Base-by-base conservation (phyloP, 2,888 invertebrate genomes). In the Agriopis aurantiaria region DNA sequence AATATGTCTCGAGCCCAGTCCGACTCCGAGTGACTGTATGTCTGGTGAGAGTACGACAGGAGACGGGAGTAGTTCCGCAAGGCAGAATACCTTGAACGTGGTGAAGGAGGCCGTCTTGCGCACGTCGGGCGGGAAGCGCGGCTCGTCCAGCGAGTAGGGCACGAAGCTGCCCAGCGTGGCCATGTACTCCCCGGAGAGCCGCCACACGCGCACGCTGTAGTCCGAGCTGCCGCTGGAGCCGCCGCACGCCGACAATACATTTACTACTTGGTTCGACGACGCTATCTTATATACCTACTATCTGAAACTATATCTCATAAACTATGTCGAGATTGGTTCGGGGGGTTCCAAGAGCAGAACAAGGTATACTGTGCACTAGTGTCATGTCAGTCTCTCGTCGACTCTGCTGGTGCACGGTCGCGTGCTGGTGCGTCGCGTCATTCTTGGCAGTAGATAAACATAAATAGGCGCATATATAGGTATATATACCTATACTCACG, bases 121-220 rank as follows among this genome's bases (percentile, higher is more conserved):
- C 9, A 98, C 95, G 85, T 98, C 98, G 0, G 96, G 96, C 6
- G 98, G 98, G 75, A 96, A 88, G 49, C 95, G 94, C 17, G 91
- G 79, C n/a, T 93, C 89, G 2, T 94, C 89, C 52, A 93, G 91
- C 41, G 91, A 88, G 96, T 96, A 97, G 0, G 95, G 93, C 79
- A 95, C 91, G 77, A 96, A 96, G 63, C 97, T 96, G 64, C 98
- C 98, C 75, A 98, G 92, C 7, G 97, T 97, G 76, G 97, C 97
- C 76, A 98, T 83, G 83, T 96, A 96, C 80, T 95, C 95, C 48
- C 97, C 97, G 53, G 96, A 95, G 68, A 97, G 85, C 0, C 96
- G 96, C 97, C 97, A 97, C 85, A 97, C 89, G 65, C 97, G 95
- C 69, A 96, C 96, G 59, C 96, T 96, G 83, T 95, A 96, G 90